Evolutionary conservation across 2,888 invertebrate genomes (phyloP).

Genomic region (Nudaria mundana): DNA sequence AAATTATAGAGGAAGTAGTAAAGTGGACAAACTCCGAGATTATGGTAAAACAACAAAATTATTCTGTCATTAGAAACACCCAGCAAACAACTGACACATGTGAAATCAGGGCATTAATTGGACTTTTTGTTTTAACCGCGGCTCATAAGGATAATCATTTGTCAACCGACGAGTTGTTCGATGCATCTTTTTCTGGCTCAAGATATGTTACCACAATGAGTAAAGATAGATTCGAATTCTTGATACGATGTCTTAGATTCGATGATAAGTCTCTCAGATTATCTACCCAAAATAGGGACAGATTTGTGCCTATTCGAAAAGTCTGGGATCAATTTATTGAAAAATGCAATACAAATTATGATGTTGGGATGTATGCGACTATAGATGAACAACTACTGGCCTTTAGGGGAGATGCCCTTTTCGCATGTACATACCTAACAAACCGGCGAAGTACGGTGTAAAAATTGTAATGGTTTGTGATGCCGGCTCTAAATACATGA

Average conservation of each 20-base stretch:
- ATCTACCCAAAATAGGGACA: slow-evolving; percentile 1
- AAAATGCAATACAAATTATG: slow-evolving; percentile 5
- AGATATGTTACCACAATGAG: slow-evolving; percentile 20
- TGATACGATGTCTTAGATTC: slow-evolving; percentile 12
- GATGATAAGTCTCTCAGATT: slow-evolving; percentile 8
- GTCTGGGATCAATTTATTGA: slow-evolving; percentile 9
- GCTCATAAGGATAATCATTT: slow-evolving; percentile 17
- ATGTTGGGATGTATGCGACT: slow-evolving; percentile 2
- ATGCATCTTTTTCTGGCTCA: slow-evolving; percentile 14
- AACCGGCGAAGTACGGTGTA: too few species aligned
- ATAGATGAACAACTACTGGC: slow-evolving; percentile 6
- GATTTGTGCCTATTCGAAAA: slow-evolving; percentile 7
- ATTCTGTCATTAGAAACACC: too few species aligned
- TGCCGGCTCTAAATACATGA: too few species aligned
- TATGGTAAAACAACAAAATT: too few species aligned
- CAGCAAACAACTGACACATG: too few species aligned
- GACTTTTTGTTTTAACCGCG: too few species aligned
- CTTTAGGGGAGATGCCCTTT: slow-evolving; percentile 11
- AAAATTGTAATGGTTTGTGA: too few species aligned
- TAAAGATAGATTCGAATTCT: slow-evolving; percentile 13
- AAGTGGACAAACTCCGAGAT: too few species aligned
- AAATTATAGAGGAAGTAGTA: too few species aligned
- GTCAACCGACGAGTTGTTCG: slow-evolving; percentile 17
- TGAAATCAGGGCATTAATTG: too few species aligned
- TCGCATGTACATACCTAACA: too few species aligned